Evolutionary conservation across 2,797 vertebrate species (phyloP).

Genomic region (Rhadinocentrus ornatus): DNA sequence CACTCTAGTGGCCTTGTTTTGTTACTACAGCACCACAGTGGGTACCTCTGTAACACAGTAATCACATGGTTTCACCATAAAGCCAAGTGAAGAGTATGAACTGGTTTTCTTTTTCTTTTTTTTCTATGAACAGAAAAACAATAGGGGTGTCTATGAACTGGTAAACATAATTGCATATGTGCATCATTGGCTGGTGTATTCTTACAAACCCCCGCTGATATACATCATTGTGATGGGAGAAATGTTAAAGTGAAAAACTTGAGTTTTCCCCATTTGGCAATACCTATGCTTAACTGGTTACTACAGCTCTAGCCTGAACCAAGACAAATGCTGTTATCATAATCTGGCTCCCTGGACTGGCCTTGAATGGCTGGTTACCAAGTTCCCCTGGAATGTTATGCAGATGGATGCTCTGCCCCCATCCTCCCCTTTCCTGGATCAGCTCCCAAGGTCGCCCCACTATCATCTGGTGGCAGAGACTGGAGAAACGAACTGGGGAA

Average conservation of each 20-base stretch:
- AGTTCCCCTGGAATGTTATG: too few species aligned
- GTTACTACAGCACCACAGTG: not conserved
- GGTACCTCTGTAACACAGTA: not conserved
- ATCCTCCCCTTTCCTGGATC: too few species aligned
- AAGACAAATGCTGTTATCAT: too few species aligned
- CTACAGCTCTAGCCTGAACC: too few species aligned
- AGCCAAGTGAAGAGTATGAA: not conserved
- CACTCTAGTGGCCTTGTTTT: slow-evolving; percentile 53
- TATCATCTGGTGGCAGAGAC: too few species aligned
- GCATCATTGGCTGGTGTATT: not conserved
- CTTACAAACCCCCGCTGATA: not conserved
- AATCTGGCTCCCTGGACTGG: too few species aligned
- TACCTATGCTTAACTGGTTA: not conserved
- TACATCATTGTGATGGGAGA: not conserved
- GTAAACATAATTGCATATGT: not conserved
- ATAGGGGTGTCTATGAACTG: not conserved
- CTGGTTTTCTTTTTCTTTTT: not conserved
- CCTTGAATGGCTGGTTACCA: too few species aligned
- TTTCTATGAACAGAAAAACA: not conserved
- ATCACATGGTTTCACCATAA: not conserved
- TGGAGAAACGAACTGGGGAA: too few species aligned
- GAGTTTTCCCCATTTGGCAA: not conserved
- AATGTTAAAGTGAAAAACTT: too few species aligned
- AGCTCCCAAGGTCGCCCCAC: too few species aligned
- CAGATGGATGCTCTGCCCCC: too few species aligned